A percentile compares a stretch with the other conserved stretches of the same genome.
These are phyloP conservation scores for Desmodus rotundus DNA, from an alignment of 2,113 vertebrate genomes.

Conservation along the genomic window DNA sequence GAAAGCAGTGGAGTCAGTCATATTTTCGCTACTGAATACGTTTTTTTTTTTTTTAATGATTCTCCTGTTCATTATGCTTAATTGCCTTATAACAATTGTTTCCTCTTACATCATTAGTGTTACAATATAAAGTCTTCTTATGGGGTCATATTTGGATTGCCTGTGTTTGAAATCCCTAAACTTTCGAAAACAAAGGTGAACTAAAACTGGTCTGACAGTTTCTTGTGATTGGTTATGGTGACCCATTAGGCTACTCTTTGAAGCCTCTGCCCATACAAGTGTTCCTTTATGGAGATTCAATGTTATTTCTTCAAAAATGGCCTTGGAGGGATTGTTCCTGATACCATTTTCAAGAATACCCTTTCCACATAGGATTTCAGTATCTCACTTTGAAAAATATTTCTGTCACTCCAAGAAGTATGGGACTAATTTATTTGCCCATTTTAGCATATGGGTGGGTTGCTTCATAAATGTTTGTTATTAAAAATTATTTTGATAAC, in stretches of 20 bases:
- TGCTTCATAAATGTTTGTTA: constrained; percentile 5
- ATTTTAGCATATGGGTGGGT: not conserved
- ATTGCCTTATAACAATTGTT: not conserved
- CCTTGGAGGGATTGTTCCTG: not conserved
- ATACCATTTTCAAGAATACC: not conserved
- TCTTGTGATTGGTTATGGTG: not conserved
- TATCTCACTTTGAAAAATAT: not conserved
- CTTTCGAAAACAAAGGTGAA: not conserved
- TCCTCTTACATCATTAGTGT: not conserved
- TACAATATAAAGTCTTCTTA: not conserved
- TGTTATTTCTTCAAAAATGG: not conserved
- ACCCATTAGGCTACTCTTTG: not conserved
- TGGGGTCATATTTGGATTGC: not conserved
- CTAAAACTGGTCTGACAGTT: not conserved
- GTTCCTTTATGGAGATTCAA: not conserved
- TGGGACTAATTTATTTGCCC: not conserved
- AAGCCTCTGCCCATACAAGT: not conserved
- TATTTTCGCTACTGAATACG: not conserved
- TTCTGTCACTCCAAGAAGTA: not conserved
- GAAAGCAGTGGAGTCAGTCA: not conserved
- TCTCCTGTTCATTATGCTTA: not conserved
- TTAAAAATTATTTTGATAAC: constrained; percentile 51
- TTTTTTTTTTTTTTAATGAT: not conserved
- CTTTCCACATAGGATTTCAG: not conserved
- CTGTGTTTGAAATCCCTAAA: not conserved